Base-by-base conservation (phyloP, 2,888 invertebrate genomes). In the Epinotia ramella region DNA sequence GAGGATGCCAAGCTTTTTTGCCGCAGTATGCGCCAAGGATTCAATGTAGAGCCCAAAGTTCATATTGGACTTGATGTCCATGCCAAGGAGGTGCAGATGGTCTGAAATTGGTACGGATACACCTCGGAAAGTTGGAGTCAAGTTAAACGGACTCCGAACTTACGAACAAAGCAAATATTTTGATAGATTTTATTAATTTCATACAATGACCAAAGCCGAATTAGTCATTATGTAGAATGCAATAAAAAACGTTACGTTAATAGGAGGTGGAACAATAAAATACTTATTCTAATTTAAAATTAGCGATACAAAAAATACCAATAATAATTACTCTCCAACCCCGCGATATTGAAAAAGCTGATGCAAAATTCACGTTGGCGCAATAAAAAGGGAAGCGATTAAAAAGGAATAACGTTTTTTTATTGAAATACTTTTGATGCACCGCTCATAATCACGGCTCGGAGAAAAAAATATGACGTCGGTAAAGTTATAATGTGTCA, bases 401-500 rank as follows among this genome's bases (percentile, higher is more conserved):
- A 93, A 93, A 93, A 92, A 85, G 88, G 84, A 86, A 93, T 93
- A 91, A 91, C 81, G 85, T 87, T 89, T 89, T 89, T 88, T 87
- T 86, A 79, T 77, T 89, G 89, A 87, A 88, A 87, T 86, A 89
- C 89, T 89, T 91, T 93, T 91, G 89, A 92, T 88, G 84, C 87
- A 84, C 91, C 91, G 90, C 89, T 86, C 88, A 88, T 90, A 92
- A 91, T 90, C 89, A 88, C 86, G 84, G 87, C 84, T 89, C 86
- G 88, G 88, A 88, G 80, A 89, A 87, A 89, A 89, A 93, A 92
- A 92, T 93, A 93, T 89, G 91, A 91, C 86, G 88, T 88, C 91
- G 90, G 90, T 93, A 93, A 94, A 93, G 92, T 92, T 90, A 91
- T 94, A 93, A 94, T 91, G 90, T 91, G 86, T 84, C 83, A 86